phyloP scores from a whole-genome alignment of 2,113 vertebrate species.

The Cyrtonyx montezumae region DNA sequence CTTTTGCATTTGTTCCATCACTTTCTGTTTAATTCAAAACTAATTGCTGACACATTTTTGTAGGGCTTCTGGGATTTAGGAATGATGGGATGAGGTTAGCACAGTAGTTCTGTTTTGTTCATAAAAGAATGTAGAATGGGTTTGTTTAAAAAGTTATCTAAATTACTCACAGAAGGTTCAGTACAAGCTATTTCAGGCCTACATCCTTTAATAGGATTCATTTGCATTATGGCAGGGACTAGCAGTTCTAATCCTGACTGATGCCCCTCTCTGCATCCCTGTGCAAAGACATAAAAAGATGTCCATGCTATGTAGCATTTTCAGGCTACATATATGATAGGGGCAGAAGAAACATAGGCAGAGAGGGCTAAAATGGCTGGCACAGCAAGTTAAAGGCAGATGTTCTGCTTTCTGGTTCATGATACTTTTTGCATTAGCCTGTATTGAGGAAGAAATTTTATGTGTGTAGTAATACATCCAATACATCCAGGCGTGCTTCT shows the following conservation, averaged over 20 bases:
- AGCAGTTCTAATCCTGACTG: background rate
- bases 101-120: conserved; percentile 65
- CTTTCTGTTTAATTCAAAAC: conserved; percentile 77
- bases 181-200: conserved; percentile 54
- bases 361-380: background rate
- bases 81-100: conserved; percentile 67
- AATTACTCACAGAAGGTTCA: conserved; percentile 51
- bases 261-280: background rate
- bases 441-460: background rate
- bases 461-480: background rate
- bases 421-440: background rate
- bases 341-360: background rate
- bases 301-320: background rate
- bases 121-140: conserved; percentile 49
- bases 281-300: background rate
- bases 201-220: conserved; percentile 50
- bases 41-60: conserved; percentile 76
- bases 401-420: background rate
- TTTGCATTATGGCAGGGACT: conserved; percentile 47
- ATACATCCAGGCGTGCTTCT: background rate
- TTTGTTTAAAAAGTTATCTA: conserved; percentile 49
- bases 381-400: background rate
- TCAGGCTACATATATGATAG: background rate
- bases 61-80: conserved; percentile 60
- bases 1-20: conserved; percentile 69